A percentile compares a stretch with the other conserved stretches of the same genome.
phyloP scores from a whole-genome alignment of 2,797 vertebrate genomes.

The Buceros bicornis region DNA sequence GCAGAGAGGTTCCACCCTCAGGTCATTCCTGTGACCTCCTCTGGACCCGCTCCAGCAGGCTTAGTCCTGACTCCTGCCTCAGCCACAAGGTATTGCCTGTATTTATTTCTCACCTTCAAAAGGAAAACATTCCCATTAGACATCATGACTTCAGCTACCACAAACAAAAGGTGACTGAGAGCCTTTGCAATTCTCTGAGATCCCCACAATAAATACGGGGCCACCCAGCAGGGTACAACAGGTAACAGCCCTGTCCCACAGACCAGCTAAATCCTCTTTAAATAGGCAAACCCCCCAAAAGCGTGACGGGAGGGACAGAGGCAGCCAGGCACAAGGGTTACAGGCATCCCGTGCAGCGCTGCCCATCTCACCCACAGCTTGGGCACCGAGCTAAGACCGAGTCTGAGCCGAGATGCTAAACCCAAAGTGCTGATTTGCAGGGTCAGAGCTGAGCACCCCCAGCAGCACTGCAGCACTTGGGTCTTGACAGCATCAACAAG shows the following conservation, averaged over 20 bases:
- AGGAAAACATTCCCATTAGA: constrained; percentile 13
- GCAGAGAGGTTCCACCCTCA: not conserved
- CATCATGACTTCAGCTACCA: not conserved
- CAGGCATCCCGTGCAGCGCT: not conserved
- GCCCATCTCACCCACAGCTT: not conserved
- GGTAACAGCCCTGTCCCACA: not conserved
- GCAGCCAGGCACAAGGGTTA: not conserved
- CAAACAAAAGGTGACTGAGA: not conserved
- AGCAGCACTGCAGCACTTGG: rapidly evolving
- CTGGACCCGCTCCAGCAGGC: not conserved
- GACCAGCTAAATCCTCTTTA: not conserved
- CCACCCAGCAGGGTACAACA: not conserved
- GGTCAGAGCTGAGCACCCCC: not conserved
- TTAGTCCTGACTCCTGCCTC: not conserved
- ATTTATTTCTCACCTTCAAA: not conserved
- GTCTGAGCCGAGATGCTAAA: not conserved
- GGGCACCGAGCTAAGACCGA: not conserved
- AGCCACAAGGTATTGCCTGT: not conserved
- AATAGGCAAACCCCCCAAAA: not conserved
- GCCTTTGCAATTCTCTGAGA: not conserved
- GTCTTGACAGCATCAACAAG: not conserved
- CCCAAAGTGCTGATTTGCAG: not conserved
- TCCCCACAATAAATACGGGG: not conserved
- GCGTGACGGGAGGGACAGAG: rapidly evolving
- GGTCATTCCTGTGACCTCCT: not conserved